Evolutionary conservation across 2,888 invertebrate genomes (phyloP).

Genomic region (Imbricaverruca yamaguchii): DNA sequence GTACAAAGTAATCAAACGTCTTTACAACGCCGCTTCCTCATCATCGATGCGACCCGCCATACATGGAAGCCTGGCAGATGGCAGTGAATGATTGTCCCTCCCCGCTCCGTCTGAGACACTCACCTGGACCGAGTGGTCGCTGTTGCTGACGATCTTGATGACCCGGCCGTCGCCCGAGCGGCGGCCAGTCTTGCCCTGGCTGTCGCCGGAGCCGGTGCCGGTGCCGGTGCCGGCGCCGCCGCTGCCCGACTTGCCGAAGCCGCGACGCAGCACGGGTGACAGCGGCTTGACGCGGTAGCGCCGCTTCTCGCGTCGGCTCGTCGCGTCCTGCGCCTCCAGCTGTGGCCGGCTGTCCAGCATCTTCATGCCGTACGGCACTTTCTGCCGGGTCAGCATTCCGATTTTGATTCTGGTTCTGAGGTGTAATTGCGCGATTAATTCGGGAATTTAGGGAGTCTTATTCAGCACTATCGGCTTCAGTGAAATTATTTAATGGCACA

Average conservation of each 20-base stretch:
- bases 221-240: not conserved
- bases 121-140: conserved; percentile 85
- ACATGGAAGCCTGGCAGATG: no score
- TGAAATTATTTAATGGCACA: no score
- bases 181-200: conserved; percentile 49
- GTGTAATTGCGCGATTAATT: no score
- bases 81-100: no score
- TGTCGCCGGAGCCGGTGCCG: conserved; percentile 26
- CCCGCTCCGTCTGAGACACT: conserved; percentile 29
- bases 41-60: no score
- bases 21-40: no score
- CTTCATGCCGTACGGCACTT: not conserved
- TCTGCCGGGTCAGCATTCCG: not conserved
- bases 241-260: not conserved
- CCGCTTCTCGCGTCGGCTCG: not conserved
- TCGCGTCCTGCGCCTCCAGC: not conserved
- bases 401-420: no score
- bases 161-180: conserved; percentile 63
- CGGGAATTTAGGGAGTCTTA: no score
- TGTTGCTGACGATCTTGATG: conserved; percentile 86
- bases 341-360: not conserved
- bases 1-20: no score
- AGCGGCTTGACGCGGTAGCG: not conserved
- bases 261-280: not conserved
- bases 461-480: no score